Percentiles rank a stretch among this genome's conserved stretches.
These are phyloP conservation scores for Caenorhabditis elegans DNA, from an alignment of 1,140 invertebrate genomes.

Conservation along the genomic window WBcel235 BX284604.4:9364501-9365000, in stretches of 20 bases:
- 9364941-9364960: conserved; percentile 18
- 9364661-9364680: too few species aligned
- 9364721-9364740: conserved; percentile 24
- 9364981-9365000: conserved; percentile 9
- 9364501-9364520: too few species aligned
- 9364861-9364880: too few species aligned
- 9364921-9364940: neutral
- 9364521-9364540: neutral
- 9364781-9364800: conserved; percentile 21
- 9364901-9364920: neutral
- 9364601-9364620: too few species aligned
- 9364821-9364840: conserved; percentile 15
- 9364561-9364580: neutral
- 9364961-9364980: neutral
- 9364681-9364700: too few species aligned
- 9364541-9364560: neutral
- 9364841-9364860: neutral
- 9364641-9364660: too few species aligned
- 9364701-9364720: neutral
- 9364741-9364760: conserved; percentile 7
- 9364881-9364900: too few species aligned
- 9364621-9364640: too few species aligned
- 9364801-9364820: conserved; percentile 9
- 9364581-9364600: neutral
- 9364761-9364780: conserved; percentile 13